Percentiles rank a stretch among this genome's conserved stretches.
phyloP scores from a whole-genome alignment of 2,113 vertebrate genomes.

The Syngnathoides biaculeatus region DNA sequence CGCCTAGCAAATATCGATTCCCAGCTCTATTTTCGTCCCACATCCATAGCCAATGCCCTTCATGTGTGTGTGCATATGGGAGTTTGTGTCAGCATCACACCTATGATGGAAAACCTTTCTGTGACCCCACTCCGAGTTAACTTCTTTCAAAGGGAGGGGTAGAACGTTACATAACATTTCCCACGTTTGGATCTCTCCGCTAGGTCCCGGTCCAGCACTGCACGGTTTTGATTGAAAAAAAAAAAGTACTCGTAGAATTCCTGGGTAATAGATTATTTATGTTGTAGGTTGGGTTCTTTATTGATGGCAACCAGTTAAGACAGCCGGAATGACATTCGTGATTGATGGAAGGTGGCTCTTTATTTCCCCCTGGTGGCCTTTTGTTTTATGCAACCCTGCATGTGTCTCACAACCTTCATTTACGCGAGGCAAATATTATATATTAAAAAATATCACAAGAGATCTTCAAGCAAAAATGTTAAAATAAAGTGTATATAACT shows the following conservation, averaged over 20 bases:
- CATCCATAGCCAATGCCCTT: not conserved
- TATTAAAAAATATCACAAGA: not conserved
- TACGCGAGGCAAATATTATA: not conserved
- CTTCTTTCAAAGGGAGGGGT: slow-evolving; percentile 45
- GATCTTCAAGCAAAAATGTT: too few species aligned
- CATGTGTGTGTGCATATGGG: not conserved
- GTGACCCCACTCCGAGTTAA: slow-evolving; percentile 26
- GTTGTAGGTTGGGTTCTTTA: not conserved
- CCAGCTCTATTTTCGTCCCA: not conserved
- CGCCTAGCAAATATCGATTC: not conserved
- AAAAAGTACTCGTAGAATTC: not conserved
- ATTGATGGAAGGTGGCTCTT: slow-evolving; percentile 15
- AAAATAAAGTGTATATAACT: not conserved
- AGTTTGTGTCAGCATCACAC: not conserved
- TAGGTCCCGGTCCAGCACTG: slow-evolving; percentile 12
- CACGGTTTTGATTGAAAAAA: slow-evolving; percentile 11
- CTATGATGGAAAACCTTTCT: not conserved
- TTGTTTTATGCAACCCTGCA: not conserved
- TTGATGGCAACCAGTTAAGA: not conserved
- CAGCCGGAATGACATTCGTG: not conserved
- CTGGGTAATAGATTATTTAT: not conserved
- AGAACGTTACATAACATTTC: slow-evolving; percentile 41
- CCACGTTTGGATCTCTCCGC: slow-evolving; percentile 28
- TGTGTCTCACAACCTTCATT: not conserved
- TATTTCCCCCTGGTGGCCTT: slow-evolving; percentile 56